Percentiles rank a stretch among this genome's conserved stretches.
These are phyloP conservation scores for Coracopsis vasa DNA, from an alignment of 2,113 vertebrate species.

Conservation along the genomic window DNA sequence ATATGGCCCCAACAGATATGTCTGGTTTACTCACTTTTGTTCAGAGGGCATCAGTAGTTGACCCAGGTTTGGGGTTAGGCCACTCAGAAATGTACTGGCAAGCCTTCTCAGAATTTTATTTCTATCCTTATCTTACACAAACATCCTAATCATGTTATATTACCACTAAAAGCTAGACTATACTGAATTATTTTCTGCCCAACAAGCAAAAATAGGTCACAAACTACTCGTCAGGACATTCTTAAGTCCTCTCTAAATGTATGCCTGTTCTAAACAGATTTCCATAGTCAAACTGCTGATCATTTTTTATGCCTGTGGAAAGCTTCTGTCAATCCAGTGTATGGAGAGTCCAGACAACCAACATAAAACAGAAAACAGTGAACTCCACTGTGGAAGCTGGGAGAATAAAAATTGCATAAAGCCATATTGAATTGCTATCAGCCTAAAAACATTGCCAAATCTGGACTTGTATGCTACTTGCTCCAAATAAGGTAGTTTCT, in stretches of 20 bases:
- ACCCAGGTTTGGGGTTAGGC: not conserved
- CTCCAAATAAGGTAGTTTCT: not conserved
- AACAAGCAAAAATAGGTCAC: not conserved
- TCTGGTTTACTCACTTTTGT: not conserved
- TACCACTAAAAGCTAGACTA: not conserved
- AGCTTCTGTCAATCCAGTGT: not conserved
- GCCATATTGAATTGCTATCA: fast-evolving
- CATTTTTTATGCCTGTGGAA: not conserved
- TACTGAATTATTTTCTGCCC: not conserved
- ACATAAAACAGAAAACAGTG: not conserved
- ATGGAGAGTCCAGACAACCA: not conserved
- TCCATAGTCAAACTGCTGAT: not conserved
- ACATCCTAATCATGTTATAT: not conserved
- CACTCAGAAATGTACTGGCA: not conserved
- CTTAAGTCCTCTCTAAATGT: not conserved
- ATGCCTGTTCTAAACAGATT: not conserved
- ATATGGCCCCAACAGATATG: not conserved
- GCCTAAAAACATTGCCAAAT: not conserved
- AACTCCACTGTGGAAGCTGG: not conserved
- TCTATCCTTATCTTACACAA: not conserved
- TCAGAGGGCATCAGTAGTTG: not conserved
- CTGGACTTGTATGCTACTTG: not conserved
- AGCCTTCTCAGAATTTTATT: not conserved
- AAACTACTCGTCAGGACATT: not conserved
- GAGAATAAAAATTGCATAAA: not conserved